phyloP scores from a whole-genome alignment of 2,113 vertebrate species.

The Martes martes region DNA sequence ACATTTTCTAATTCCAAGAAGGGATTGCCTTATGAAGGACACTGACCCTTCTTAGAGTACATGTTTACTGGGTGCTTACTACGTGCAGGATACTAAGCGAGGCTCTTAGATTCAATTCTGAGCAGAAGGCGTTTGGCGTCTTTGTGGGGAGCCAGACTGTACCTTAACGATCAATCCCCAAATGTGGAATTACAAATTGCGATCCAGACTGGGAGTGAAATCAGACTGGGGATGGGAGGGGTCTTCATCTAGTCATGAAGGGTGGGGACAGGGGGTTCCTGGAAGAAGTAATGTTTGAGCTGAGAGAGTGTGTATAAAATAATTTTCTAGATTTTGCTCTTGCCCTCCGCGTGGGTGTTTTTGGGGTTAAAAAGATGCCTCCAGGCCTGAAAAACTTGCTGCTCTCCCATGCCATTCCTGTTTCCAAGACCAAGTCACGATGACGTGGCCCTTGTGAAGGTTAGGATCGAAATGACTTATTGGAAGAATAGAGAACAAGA shows the following conservation, averaged over 20 bases:
- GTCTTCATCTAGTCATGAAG: not conserved
- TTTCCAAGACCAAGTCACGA: constrained; percentile 24
- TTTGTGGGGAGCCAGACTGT: not conserved
- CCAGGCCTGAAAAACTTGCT: not conserved
- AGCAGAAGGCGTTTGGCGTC: not conserved
- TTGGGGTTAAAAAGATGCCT: constrained; percentile 3
- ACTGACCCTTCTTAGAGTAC: not conserved
- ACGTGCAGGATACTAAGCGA: not conserved
- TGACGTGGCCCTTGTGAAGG: not conserved
- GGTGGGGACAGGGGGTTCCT: not conserved
- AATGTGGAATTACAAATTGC: not conserved
- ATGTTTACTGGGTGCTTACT: not conserved
- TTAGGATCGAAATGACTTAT: constrained; percentile 43
- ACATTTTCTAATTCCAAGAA: too few species aligned
- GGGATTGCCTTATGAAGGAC: too few species aligned
- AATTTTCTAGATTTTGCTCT: not conserved
- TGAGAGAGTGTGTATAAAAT: not conserved
- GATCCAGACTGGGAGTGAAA: not conserved
- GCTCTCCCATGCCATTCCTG: not conserved
- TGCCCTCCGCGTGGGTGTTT: not conserved
- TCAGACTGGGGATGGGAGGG: not conserved
- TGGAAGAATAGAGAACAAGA: constrained; percentile 42
- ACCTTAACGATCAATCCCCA: not conserved
- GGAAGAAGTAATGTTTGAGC: not conserved
- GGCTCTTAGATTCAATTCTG: not conserved